Base-by-base conservation (phyloP, 2,888 invertebrate genomes). In the Philereme transversata region DNA sequence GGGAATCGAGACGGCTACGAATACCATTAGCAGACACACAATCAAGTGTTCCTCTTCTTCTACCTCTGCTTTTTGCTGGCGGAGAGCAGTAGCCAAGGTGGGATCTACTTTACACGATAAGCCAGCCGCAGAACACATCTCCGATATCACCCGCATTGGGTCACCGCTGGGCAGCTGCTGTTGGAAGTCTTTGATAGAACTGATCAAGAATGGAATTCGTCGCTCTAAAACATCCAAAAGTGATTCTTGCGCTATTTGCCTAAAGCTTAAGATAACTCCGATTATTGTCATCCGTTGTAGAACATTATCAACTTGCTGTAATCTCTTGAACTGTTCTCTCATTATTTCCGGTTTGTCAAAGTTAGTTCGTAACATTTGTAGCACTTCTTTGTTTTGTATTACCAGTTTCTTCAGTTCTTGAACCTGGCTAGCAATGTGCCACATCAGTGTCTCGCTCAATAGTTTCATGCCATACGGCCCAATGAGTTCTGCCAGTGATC, bases 401-500 rank as follows among this genome's bases (percentile, higher is more conserved):
- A 99, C 99, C 62, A 99, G 90, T 67, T 96, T 95, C 86, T 99
- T 99, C 41, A 99, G 88, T 83, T 99, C 99, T 75, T 97, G 97
- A 8, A 99, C 98, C 92, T 99, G 99, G 82, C 98, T 98, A 8
- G 99, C 97, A 70, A 99, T 98, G 81, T 99, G 99, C 97, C 99
- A 98, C 97, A 99, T 99, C 9, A 99, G 92, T 9, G 98, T 97
- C 89, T 99, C 99, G 79, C 98, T 98, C 57, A 99, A 88, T 76
- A 97, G 95, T 80, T 99, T 99, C 95, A 99, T 99, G 5, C 99
- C 99, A 82, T 99, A 99, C 0, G 99, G 99, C 0, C 99, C 99
- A 69, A 99, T 97, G 36, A 99, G 92, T 88, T 99, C 99, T 1
- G 98, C 98, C 50, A 99, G 91, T 0, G 99, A 97, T 69, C 98